These are phyloP conservation scores for Ceriagrion tenellum DNA, from an alignment of 2,888 invertebrate species.

Conservation along the genomic window DNA sequence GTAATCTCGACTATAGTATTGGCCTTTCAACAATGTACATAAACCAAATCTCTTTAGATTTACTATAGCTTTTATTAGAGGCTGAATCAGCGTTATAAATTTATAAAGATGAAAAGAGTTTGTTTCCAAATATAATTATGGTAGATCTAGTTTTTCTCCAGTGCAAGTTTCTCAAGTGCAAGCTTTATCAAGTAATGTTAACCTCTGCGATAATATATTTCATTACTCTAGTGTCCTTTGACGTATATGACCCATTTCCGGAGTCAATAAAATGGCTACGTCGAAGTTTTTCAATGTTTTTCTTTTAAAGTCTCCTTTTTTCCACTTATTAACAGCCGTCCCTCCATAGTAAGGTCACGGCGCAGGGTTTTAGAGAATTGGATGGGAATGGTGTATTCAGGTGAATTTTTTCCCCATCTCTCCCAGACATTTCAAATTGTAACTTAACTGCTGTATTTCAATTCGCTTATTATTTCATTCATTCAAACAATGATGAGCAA, in stretches of 20 bases:
- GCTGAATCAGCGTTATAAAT: no score
- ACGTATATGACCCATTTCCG: neutral
- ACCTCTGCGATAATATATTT: neutral
- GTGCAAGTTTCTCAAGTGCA: no score
- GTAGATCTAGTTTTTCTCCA: no score
- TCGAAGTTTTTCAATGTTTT: neutral
- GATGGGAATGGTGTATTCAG: neutral
- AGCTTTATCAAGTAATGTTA: neutral
- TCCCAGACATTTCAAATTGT: neutral
- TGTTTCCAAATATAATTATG: no score
- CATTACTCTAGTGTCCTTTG: neutral
- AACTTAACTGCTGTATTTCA: conserved; percentile 53
- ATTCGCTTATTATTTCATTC: conserved; percentile 37
- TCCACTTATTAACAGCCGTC: neutral
- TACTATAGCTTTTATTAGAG: no score
- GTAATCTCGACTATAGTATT: no score
- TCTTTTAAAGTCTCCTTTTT: neutral
- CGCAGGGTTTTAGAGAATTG: neutral
- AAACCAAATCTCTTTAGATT: no score
- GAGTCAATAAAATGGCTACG: neutral
- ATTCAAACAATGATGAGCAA: conserved; percentile 42
- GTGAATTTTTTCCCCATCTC: neutral
- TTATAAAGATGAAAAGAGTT: no score
- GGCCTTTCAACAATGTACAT: no score
- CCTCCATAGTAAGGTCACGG: neutral